Evolutionary conservation across 1,140 invertebrate genomes (phyloP), one percentile per base, ranked within the genome.

Genomic region (Papilio glaucus): DNA sequence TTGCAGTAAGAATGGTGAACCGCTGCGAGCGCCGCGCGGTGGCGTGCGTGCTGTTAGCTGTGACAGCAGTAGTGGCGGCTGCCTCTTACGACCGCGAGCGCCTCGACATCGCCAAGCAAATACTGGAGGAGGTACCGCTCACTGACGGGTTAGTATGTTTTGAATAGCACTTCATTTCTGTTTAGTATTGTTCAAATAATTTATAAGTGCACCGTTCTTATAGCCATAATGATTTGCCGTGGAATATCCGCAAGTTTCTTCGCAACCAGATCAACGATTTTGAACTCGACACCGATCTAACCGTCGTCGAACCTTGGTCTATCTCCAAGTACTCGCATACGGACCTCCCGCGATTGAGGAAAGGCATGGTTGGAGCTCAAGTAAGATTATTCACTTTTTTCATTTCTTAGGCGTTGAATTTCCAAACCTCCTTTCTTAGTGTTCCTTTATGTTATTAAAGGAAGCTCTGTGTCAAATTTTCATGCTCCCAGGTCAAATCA

Each of bases 161-260:
- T 24, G 60, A 13, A 37, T 61, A 24, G 8, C 37, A 15, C 15
- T 33, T 63, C 10, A 12, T 26, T 9, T 37, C 41, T 37, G 7
- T 70, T 63, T n/a, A 9, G 21, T 72, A 72, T 39, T 41, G 18
- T 49, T 65, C 37, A 57, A 15, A 21, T 13, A 26, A 41, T 53
- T 33, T 67, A 39, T n/a, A 69, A 29, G 70, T 77, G 42, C 77
- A 10, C n/a, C 21, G 67, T 80, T 72, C 71, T 85, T 85, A 0
- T 88, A 96, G 96, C 4, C 97, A 98, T 93, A 98, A 98, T 93
- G 97, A 98, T 84, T 87, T 98, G 33, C 96, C 97, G 0, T 97
- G 96, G 96, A 97, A 97, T 85, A 96, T 97, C 67, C 89, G 96
- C 72, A 96, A 96, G 87, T 97, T 96, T 77, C 94, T 96, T 6